Percentiles rank a stretch among this genome's conserved stretches.
These are phyloP conservation scores for Dicerorhinus sumatrensis DNA, from an alignment of 2,113 vertebrate genomes.

Conservation along the genomic window DNA sequence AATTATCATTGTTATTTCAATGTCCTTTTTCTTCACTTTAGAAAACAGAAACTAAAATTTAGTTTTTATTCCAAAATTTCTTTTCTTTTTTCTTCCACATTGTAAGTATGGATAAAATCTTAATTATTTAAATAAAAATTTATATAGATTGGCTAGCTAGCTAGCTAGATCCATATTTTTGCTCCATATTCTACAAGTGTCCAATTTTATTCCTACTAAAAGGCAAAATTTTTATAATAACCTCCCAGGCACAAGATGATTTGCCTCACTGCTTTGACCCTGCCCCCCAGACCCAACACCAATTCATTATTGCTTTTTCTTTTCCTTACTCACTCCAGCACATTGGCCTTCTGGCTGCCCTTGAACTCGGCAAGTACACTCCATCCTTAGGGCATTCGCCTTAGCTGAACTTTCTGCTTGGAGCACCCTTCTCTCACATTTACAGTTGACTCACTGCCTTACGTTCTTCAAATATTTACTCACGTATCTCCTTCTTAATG, in stretches of 20 bases:
- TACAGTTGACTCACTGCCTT: not conserved
- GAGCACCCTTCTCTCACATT: not conserved
- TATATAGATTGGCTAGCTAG: too few relatives aligned
- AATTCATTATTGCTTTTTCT: not conserved
- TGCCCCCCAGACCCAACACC: rapidly evolving
- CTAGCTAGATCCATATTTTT: not conserved
- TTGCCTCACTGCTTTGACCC: not conserved
- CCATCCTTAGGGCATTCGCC: not conserved
- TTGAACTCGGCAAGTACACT: not conserved
- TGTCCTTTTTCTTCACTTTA: constrained; percentile 76
- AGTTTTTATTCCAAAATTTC: constrained; percentile 71
- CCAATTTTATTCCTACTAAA: not conserved
- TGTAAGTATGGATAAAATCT: constrained; percentile 71
- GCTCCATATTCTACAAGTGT: not conserved
- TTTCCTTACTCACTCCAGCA: not conserved
- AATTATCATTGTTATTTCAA: constrained; percentile 63
- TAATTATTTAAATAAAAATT: constrained; percentile 13
- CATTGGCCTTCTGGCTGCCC: not conserved
- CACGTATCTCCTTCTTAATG: not conserved
- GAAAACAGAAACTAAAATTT: constrained; percentile 72
- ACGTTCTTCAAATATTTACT: not conserved
- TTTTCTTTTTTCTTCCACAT: constrained; percentile 75
- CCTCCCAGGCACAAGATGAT: not conserved
- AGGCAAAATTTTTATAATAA: not conserved
- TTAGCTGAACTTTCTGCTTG: not conserved